A percentile compares a stretch with the other conserved stretches of the same genome.
These are phyloP conservation scores for Chionis minor DNA, from an alignment of 2,113 vertebrate species.

Conservation along the genomic window DNA sequence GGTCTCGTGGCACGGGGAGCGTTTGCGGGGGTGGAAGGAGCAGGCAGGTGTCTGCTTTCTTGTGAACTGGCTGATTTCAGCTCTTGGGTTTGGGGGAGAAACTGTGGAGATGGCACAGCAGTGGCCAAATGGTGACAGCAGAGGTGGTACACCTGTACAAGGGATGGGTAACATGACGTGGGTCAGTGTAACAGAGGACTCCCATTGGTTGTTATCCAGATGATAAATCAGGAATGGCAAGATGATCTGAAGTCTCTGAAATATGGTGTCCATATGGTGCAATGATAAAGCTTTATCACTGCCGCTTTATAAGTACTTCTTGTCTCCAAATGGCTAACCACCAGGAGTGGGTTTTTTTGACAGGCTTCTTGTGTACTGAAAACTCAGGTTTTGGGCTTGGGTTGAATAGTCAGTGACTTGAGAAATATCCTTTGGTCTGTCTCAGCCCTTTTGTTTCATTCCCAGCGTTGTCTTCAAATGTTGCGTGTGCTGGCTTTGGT, in stretches of 20 bases:
- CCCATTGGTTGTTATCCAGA: neutral
- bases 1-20: rapidly evolving
- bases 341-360: neutral
- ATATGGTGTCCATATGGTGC: neutral
- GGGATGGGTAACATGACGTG: rapidly evolving
- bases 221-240: neutral
- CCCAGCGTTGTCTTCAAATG: neutral
- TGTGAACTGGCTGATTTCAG: neutral
- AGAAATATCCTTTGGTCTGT: neutral
- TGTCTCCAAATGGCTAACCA: neutral
- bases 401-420: neutral
- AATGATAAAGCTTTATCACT: neutral
- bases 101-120: rapidly evolving
- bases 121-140: neutral
- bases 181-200: rapidly evolving
- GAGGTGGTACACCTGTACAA: neutral
- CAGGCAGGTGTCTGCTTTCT: neutral
- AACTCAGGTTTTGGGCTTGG: neutral
- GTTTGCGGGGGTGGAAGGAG: neutral
- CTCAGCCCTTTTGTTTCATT: neutral
- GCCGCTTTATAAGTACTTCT: neutral
- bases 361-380: neutral
- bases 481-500: neutral
- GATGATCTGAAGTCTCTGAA: neutral
- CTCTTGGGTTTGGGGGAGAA: neutral